Evolutionary conservation across 2,113 vertebrate species (phyloP).

Genomic region (Sturnira hondurensis): DNA sequence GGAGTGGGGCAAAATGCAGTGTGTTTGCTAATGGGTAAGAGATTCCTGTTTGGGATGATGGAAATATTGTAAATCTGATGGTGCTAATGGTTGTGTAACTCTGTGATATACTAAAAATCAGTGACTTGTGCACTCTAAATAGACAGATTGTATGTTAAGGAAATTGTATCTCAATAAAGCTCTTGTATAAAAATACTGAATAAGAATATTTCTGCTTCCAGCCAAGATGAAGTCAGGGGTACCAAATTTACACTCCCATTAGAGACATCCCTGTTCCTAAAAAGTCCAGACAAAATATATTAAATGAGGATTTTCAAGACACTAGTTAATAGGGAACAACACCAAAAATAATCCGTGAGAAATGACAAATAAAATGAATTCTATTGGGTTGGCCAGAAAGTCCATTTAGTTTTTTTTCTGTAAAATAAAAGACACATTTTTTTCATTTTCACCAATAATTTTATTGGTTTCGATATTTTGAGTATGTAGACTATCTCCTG

Average conservation of each 20-base stretch:
- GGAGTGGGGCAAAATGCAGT: background rate
- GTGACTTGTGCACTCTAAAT: background rate
- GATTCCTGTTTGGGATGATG: background rate
- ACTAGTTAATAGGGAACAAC: background rate
- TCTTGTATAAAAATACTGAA: conserved; percentile 26
- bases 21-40: background rate
- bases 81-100: background rate
- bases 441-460: no score
- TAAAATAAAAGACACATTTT: no score
- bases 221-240: background rate
- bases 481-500: no score
- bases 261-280: background rate
- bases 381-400: no score
- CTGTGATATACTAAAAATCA: background rate
- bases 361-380: no score
- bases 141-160: background rate
- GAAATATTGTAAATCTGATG: conserved; percentile 33
- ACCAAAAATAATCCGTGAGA: no score
- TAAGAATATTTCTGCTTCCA: conserved; percentile 1
- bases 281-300: background rate
- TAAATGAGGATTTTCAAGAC: background rate
- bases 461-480: no score
- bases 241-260: background rate
- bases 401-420: no score
- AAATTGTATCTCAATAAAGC: conserved; percentile 4